These are phyloP conservation scores for Glaucidium brasilianum DNA, from an alignment of 2,113 vertebrate genomes.

Conservation along the genomic window DNA sequence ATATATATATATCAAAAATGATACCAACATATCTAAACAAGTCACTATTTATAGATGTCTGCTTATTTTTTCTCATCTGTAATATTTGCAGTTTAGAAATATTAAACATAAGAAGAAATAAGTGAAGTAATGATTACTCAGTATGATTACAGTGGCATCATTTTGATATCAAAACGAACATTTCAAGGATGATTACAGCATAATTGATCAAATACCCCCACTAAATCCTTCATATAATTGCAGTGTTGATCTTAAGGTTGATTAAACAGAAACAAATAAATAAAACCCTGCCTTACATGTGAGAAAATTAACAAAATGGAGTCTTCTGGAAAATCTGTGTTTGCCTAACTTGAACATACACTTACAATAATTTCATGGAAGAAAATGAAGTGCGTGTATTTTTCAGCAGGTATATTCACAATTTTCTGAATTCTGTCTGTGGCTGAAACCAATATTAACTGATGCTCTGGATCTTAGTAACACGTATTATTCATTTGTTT, in stretches of 20 bases:
- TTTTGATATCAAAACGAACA: background rate
- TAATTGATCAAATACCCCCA: background rate
- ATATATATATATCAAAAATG: background rate
- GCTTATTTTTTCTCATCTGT: background rate
- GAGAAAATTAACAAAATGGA: background rate
- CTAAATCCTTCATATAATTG: background rate
- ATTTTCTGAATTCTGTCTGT: background rate
- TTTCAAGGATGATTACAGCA: background rate
- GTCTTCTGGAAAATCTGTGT: background rate
- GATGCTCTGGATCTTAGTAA: background rate
- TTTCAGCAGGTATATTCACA: background rate
- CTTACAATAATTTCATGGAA: background rate
- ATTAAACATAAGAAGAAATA: background rate
- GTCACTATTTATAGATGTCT: background rate
- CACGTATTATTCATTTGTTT: background rate
- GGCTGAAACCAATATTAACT: background rate
- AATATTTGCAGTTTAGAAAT: background rate
- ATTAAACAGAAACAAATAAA: slow-evolving; percentile 2
- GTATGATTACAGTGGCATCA: background rate
- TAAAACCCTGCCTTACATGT: background rate
- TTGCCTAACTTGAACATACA: background rate
- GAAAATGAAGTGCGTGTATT: background rate
- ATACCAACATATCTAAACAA: background rate
- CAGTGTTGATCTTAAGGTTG: background rate
- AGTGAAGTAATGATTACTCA: background rate